phyloP scores from a whole-genome alignment of 2,888 invertebrate species.

The Gryllus longicercus region DNA sequence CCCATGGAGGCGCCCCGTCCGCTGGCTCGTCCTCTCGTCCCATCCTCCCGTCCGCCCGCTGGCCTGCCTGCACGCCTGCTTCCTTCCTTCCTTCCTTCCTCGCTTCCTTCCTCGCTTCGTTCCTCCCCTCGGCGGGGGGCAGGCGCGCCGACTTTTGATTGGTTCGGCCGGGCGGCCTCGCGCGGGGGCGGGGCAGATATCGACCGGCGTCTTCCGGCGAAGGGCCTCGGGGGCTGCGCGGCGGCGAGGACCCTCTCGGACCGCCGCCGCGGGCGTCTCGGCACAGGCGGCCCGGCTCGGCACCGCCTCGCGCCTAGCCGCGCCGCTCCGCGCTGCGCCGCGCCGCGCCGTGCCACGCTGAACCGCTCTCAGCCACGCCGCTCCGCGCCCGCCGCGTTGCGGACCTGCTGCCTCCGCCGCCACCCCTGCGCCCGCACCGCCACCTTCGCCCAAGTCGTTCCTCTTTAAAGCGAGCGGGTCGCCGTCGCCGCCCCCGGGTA shows the following conservation, averaged over 20 bases:
- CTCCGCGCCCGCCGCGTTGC: no score
- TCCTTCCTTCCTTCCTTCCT: neutral
- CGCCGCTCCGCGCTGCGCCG: no score
- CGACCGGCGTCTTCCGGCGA: conserved; percentile 29
- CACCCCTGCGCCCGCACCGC: no score
- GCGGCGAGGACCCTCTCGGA: conserved; percentile 11
- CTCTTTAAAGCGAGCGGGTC: neutral
- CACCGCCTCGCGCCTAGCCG: no score
- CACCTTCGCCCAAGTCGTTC: neutral
- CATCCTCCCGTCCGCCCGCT: conserved; percentile 21
- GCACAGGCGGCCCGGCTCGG: no score
- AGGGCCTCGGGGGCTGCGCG: neutral
- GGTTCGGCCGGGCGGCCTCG: conserved; percentile 32
- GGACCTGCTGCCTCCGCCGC: no score
- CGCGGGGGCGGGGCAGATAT: conserved; percentile 32
- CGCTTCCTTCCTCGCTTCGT: neutral
- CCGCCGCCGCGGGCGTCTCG: neutral
- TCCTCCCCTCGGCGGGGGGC: neutral
- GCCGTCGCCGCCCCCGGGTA: neutral
- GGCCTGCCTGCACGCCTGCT: neutral
- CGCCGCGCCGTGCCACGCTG: no score
- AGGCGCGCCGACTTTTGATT: conserved; percentile 38
- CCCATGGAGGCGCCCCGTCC: neutral
- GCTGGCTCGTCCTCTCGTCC: conserved; percentile 38
- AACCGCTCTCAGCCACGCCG: no score